Evolutionary conservation across 2,888 invertebrate genomes (phyloP), one percentile per base, ranked within the genome.

Genomic region (Drosophila cognata): DNA sequence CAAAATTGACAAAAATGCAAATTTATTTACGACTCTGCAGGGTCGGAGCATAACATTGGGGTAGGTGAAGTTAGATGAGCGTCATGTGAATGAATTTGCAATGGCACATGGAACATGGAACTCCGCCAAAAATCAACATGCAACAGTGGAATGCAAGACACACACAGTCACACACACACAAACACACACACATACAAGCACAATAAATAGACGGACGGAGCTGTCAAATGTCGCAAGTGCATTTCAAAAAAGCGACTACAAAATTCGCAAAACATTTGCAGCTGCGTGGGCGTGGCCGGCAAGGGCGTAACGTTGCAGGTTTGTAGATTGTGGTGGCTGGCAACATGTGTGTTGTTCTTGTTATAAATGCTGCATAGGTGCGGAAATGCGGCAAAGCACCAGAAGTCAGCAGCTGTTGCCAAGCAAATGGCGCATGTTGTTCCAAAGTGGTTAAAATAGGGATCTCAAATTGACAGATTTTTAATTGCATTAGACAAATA

Each of bases 1-100:
- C 79, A 83, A 85, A 88, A 89, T 88, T 89, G 88, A 86, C 90
- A 87, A 87, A 84, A 88, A 88, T 90, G 81, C 81, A 89, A 88
- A 90, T 90, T 87, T 89, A 84, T 88, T 88, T 83, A 89, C 83
- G 80, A 80, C 76, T 84, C 65, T 57, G 50, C 71, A 50, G 59
- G 51, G 68, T 61, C 64, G 57, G 35, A 64, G 65, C 60, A 31
- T 11, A 57, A 43, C 41, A 35, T 25, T 38, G 52, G 31, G 11
- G 16, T 52, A n/a, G 31, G 52, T 63, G 74, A 82, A 75, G 68
- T 66, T 72, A 70, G 77, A 72, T 65, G 72, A 51, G 50, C 48
- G 60, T 48, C 68, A 66, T 63, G 75, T 88, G 86, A 88, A 88
- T 88, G 88, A 71, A 75, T 78, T 65, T 65, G 68, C 82, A 71